Base-by-base conservation (phyloP, 2,113 vertebrate species). In the Bombycilla garrulus region DNA sequence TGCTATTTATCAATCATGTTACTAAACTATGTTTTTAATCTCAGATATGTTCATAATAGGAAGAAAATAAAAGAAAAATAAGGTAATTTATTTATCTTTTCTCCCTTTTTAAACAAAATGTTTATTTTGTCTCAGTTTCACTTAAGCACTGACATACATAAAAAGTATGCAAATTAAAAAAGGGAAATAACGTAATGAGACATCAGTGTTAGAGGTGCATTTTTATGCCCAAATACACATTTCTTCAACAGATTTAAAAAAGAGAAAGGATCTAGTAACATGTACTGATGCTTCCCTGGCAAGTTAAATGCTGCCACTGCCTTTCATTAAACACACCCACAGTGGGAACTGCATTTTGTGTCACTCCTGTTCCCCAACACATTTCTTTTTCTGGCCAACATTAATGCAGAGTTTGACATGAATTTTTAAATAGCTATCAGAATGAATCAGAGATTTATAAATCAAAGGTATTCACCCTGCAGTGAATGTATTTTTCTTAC, bases 401-500 rank as follows among this genome's bases (percentile, higher is more conserved):
- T 94, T 90, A 97, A 89, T 36, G 64, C 67, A 91, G 78, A 81
- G 23, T 79, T 96, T 72, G 53, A 91, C 77, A 92, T 67, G 86
- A 86, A 94, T 97, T 94, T 96, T 95, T 93, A 96, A 95, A 67
- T 17, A 94, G 77, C 38, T 95, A 73, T 95, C 87, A 95, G 36
- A 77, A 92, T 90, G 89, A 96, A 96, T 90, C 92, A 96, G 61
- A 95, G 79, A 84, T 80, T 90, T 71, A 93, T 87, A 94, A 97
- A 89, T 92, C 87, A 94, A 95, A 95, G 61, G 53, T 64, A 69
- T 87, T 77, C 45, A 86, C 79, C n/a, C 73, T 92, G 35, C 31
- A 92, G n/a, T 48, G 80, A 96, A 93, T 51, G 51, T 36, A 38
- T 79, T 72, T 65, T 33, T 45, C 26, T 15, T 36, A 40, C 28